These are phyloP conservation scores for Corythoichthys intestinalis DNA, from an alignment of 2,113 vertebrate genomes.

Conservation along the genomic window DNA sequence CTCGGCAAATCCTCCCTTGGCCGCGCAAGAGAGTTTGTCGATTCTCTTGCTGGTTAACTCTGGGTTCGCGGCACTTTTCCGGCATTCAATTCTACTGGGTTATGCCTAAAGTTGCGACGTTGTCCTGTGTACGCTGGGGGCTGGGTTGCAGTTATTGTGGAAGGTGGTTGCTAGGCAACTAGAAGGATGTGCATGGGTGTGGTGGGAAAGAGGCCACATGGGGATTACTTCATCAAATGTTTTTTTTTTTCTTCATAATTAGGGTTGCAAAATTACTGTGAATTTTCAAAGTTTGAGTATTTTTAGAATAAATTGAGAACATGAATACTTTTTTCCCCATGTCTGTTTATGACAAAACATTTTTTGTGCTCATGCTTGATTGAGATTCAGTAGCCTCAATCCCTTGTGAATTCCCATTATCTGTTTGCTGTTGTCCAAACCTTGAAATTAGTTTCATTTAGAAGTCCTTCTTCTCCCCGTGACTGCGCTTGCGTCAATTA, in stretches of 20 bases:
- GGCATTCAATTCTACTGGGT: neutral
- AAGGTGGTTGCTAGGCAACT: conserved; percentile 44
- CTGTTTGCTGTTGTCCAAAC: too few species aligned
- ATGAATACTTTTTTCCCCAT: too few species aligned
- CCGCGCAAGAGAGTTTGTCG: neutral
- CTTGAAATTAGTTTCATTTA: too few species aligned
- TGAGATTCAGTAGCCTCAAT: too few species aligned
- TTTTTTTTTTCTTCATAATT: neutral
- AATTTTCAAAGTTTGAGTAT: too few species aligned
- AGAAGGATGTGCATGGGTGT: conserved; percentile 6
- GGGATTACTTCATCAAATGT: conserved; percentile 16
- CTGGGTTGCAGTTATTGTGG: conserved; percentile 15
- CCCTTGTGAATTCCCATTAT: too few species aligned
- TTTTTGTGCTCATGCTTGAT: too few species aligned
- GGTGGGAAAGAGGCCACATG: conserved; percentile 24
- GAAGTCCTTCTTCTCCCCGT: too few species aligned
- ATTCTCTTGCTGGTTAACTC: neutral
- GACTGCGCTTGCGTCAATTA: too few species aligned
- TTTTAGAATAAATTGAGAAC: too few species aligned
- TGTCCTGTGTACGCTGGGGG: neutral
- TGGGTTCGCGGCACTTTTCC: neutral
- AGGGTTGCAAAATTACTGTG: too few species aligned
- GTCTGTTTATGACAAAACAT: too few species aligned
- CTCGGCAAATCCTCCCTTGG: conserved; percentile 28
- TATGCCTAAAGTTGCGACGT: neutral